Conservation (phyloP, 2,113 vertebrate genomes). For the Xiphorhynchus elegans region DNA sequence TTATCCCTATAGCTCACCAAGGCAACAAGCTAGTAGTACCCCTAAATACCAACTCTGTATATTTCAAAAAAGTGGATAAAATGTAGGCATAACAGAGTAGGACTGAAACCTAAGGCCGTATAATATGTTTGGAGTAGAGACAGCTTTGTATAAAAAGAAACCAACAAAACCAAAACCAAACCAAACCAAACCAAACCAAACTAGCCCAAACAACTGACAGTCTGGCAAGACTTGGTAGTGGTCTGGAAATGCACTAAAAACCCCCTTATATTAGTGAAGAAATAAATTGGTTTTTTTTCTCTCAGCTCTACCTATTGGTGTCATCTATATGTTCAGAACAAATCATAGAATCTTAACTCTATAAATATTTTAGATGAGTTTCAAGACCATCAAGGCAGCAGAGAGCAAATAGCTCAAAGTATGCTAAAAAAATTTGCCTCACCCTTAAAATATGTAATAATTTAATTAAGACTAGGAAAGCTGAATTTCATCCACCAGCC, state of each 20-base stretch:
- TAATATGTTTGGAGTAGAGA: not conserved
- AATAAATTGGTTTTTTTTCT: not conserved
- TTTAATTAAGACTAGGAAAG: constrained; percentile 30
- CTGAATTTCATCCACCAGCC: not conserved
- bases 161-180: not conserved
- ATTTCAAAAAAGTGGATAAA: not conserved
- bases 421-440: not conserved
- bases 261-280: not conserved
- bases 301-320: not conserved
- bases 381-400: not conserved
- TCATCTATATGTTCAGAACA: not conserved
- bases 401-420: not conserved
- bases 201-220: not conserved
- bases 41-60: not conserved
- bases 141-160: not conserved
- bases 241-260: not conserved
- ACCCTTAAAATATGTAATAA: not conserved
- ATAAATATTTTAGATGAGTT: not conserved
- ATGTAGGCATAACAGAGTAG: not conserved
- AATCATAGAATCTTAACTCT: not conserved
- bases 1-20: not conserved
- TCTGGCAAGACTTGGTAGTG: not conserved
- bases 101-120: not conserved
- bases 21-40: not conserved
- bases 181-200: not conserved